These are phyloP conservation scores for Trichogramma dendrolimi DNA, from an alignment of 2,888 invertebrate genomes.

Conservation along the genomic window DNA sequence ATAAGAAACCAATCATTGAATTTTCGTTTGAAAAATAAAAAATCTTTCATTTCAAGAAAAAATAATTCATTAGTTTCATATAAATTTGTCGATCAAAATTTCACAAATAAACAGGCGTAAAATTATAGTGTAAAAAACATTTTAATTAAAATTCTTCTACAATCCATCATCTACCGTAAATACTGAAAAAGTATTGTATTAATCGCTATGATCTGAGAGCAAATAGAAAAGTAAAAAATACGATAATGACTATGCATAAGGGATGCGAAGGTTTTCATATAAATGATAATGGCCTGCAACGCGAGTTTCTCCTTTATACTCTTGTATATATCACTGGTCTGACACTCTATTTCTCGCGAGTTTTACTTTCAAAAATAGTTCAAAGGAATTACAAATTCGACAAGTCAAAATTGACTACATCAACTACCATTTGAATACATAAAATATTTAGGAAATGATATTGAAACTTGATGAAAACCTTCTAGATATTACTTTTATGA, in stretches of 20 bases:
- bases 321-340: constrained; percentile 17
- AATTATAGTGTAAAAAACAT: neutral
- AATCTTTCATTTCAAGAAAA: neutral
- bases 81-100: too few species aligned
- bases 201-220: constrained; percentile 15
- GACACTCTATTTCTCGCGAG: constrained; percentile 6
- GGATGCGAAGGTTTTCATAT: constrained; percentile 50
- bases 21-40: constrained; percentile 6
- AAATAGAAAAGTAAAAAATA: constrained; percentile 21
- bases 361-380: constrained; percentile 33
- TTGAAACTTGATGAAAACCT: neutral
- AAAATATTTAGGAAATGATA: neutral
- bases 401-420: constrained; percentile 38
- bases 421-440: neutral
- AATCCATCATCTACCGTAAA: neutral
- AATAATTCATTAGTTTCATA: neutral
- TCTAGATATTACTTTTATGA: too few species aligned
- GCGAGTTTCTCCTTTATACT: constrained; percentile 35
- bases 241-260: constrained; percentile 32
- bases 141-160: constrained; percentile 26
- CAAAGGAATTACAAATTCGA: constrained; percentile 49
- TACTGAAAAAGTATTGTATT: constrained; percentile 20
- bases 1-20: too few species aligned
- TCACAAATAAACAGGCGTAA: neutral
- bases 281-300: constrained; percentile 46